Conservation (phyloP, 2,113 vertebrate species). For the Equus quagga region DNA sequence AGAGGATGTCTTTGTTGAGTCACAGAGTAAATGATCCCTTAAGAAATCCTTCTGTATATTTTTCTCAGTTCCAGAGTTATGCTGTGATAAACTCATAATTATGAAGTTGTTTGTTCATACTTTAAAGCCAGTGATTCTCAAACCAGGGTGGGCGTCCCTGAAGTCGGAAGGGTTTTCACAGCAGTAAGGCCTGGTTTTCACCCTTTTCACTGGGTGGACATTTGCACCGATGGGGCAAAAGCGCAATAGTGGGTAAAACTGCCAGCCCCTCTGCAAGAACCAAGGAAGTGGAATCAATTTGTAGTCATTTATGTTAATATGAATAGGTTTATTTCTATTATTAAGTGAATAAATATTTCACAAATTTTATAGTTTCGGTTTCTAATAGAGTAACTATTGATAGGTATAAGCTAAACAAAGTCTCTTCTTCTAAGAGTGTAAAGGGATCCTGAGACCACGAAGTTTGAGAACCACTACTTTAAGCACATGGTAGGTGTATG, state of each 20-base stretch:
- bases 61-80: slow-evolving; percentile 32
- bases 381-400: background rate
- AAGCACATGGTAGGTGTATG: accelerated
- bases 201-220: background rate
- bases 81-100: background rate
- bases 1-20: slow-evolving; percentile 17
- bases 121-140: background rate
- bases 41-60: slow-evolving; percentile 21
- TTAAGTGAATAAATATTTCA: background rate
- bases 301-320: background rate
- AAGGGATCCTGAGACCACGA: background rate
- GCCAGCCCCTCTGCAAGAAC: background rate
- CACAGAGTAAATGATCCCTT: background rate
- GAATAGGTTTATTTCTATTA: background rate
- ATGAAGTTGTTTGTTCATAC: background rate
- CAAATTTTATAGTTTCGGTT: background rate
- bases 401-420: background rate
- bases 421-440: background rate
- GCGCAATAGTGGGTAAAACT: background rate
- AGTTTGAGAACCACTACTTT: background rate
- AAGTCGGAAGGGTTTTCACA: background rate
- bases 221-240: background rate
- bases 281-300: background rate
- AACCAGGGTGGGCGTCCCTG: background rate
- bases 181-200: background rate